phyloP scores from a whole-genome alignment of 2,888 invertebrate genomes.

The Dastarcus helophoroides region DNA sequence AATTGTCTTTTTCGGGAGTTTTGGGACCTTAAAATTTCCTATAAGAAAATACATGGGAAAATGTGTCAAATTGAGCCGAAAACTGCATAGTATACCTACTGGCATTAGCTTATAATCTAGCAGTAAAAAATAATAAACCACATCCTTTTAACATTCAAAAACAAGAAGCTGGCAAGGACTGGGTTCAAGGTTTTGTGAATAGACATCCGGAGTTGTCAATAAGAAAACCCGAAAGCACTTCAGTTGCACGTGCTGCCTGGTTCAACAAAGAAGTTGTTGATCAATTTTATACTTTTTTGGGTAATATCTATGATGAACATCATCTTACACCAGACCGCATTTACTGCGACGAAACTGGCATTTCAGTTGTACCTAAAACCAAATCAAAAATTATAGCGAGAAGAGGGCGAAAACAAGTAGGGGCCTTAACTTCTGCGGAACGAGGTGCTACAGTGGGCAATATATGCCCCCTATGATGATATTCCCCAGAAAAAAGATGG shows the following conservation, averaged over 20 bases:
- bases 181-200: conserved; percentile 22
- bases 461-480: conserved; percentile 17
- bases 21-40: too few relatives aligned
- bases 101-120: conserved; percentile 7
- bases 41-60: too few relatives aligned
- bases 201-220: conserved; percentile 16
- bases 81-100: too few relatives aligned
- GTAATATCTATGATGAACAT: conserved; percentile 17
- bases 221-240: conserved; percentile 16
- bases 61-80: too few relatives aligned
- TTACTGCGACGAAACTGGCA: conserved; percentile 26
- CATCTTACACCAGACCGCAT: conserved; percentile 12
- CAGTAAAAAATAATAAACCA: conserved; percentile 21
- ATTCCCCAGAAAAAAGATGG: conserved; percentile 20
- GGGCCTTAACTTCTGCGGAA: conserved; percentile 17
- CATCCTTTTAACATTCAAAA: conserved; percentile 23
- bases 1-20: too few relatives aligned
- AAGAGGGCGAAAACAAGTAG: conserved; percentile 19
- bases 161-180: conserved; percentile 21
- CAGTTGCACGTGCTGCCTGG: conserved; percentile 23
- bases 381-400: conserved; percentile 17
- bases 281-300: conserved; percentile 16
- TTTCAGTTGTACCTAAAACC: conserved; percentile 21
- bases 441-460: conserved; percentile 16
- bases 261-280: conserved; percentile 24